Evolutionary conservation across 1,140 invertebrate genomes (phyloP), one percentile per base, ranked within the genome.

Genomic region (Chrysomallon squamiferum): DNA sequence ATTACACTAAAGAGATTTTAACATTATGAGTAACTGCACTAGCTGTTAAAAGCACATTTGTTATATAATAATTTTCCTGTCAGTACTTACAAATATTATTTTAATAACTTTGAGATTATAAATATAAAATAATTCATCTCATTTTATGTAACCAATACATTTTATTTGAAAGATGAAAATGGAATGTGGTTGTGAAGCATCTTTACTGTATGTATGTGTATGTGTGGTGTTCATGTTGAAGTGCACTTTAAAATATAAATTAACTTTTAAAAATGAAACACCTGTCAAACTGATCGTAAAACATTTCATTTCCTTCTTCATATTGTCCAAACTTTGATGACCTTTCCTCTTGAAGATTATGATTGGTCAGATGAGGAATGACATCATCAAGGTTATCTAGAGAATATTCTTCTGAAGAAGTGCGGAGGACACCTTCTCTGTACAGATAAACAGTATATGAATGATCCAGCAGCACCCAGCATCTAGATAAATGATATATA

Each of bases 271-370:
- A n/a, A n/a, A n/a, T n/a, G n/a, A n/a, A n/a, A 20, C 6, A 59
- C 64, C 57, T 75, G 59, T 79, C 68, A 67, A 79, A 79, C 32
- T 72, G 59, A 45, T 75, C 69, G 62, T 69, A 79, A 65, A 79
- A 79, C 72, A 79, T 73, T 71, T 79, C 77, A 73, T 79, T 79
- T 43, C 77, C 77, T 22, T 71, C 71, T 61, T 79, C 77, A 67
- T 72, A 79, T 62, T 54, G 50, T 2, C 77, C 75, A 71, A 71
- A 79, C 52, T 77, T 75, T 52, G 64, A 27, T 15, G 77, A 79
- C 50, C 66, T 32, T 38, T 79, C 71, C 59, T 76, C 67, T 52
- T 79, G 77, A 20, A 79, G 64, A 25, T 68, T 62, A 38, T 79
- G 77, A 73, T 79, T 79, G 58, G 77, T 79, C 29, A 79, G 67